These are phyloP conservation scores for Eudemis profundana DNA, from an alignment of 2,888 invertebrate species.

Conservation along the genomic window DNA sequence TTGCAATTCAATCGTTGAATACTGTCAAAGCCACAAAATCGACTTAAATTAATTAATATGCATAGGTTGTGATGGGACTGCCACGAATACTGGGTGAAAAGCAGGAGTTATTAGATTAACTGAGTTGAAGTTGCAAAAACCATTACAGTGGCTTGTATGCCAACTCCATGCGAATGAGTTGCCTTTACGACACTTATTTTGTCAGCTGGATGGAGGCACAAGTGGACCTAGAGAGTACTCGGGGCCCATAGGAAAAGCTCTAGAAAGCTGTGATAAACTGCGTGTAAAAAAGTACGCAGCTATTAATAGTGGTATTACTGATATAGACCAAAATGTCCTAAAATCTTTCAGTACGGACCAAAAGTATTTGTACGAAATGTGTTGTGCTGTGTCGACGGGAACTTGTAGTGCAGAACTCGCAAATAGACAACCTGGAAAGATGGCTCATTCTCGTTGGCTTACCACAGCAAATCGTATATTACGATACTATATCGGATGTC, in stretches of 20 bases:
- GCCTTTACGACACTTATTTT: conserved; percentile 51
- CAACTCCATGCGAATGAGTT: conserved; percentile 51
- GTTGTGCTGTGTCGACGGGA: conserved; percentile 39
- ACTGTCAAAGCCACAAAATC: conserved; percentile 16
- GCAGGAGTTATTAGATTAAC: conserved; percentile 48
- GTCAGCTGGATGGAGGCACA: conserved; percentile 49
- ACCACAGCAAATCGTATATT: conserved; percentile 49
- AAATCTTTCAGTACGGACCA: conserved; percentile 48
- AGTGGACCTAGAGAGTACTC: conserved; percentile 50
- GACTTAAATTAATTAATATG: conserved; percentile 26
- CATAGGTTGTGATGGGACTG: conserved; percentile 50
- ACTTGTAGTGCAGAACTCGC: conserved; percentile 43
- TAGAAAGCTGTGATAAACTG: conserved; percentile 45
- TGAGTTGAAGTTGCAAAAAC: conserved; percentile 46
- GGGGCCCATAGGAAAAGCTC: conserved; percentile 51
- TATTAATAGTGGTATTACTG: neutral
- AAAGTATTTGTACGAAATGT: conserved; percentile 43
- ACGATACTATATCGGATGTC: conserved; percentile 46
- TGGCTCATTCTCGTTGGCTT: conserved; percentile 48
- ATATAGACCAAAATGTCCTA: conserved; percentile 6
- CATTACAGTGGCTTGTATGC: conserved; percentile 51
- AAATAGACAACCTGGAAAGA: conserved; percentile 46
- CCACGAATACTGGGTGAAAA: conserved; percentile 49
- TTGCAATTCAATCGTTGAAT: conserved; percentile 25
- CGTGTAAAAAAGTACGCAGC: conserved; percentile 25